Evolutionary conservation across 2,888 invertebrate species (phyloP), one percentile per base, ranked within the genome.

Genomic region (Rotaria sp.): DNA sequence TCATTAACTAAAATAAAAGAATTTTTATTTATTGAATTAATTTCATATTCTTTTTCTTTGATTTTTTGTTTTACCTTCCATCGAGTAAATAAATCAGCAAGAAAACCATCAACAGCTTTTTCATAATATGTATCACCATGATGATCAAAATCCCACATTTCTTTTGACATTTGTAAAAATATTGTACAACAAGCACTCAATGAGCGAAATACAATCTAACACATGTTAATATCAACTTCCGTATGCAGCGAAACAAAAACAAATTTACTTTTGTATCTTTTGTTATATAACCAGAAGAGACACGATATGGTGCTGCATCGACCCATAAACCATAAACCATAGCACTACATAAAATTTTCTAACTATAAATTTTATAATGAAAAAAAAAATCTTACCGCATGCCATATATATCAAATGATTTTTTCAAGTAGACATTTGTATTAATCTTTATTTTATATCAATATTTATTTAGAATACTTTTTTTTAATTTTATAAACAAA

Each of bases 71-170:
- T 4, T 88, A 94, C 95, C 92, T 96, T 96, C 99, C 98, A 99
- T 90, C 96, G 96, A 88, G 94, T 94, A 93, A 99, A 98, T 8
- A 99, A 93, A 90, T 98, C 97, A 0, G 96, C 94, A 45, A 99
- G 92, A 91, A 99, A 99, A 3, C 98, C 97, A 92, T 96, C 96
- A 0, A 98, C 96, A 84, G 98, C 97, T 88, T 93, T 93, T 92
- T 99, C 99, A 92, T 97, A 97, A 91, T 99, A 99, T 85, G 99
- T 92, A 92, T 99, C 98, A 0, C 99, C 99, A 90, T 97, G 95
- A 88, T 96, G 95, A 92, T 99, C 98, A 92, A 97, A 97, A 90
- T 98, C 96, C 98, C 98, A 99, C 99, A 99, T 99, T 93, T 99
- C 99, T 0, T 95, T 95, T 87, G 96, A 96, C 97, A 98, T 97